Percentiles rank a stretch among this genome's conserved stretches.
These are phyloP conservation scores for Ochropacha duplaris DNA, from an alignment of 2,888 invertebrate species.

Conservation along the genomic window DNA sequence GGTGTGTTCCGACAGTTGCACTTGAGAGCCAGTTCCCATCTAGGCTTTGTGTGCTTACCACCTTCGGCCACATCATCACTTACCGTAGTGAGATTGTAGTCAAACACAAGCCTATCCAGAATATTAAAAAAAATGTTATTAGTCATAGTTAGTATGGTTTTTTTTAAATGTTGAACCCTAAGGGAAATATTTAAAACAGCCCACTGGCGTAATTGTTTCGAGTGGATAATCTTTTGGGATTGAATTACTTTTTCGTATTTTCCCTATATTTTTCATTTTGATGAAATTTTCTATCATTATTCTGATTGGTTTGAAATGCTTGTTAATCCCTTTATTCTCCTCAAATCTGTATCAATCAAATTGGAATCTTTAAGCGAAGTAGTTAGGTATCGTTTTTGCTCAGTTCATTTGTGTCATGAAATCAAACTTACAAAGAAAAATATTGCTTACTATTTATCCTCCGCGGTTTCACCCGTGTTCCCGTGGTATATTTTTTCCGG, in stretches of 20 bases:
- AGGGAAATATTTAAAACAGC: conserved; percentile 25
- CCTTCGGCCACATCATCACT: no score
- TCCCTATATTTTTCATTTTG: conserved; percentile 7
- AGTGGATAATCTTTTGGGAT: conserved; percentile 34
- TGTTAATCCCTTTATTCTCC: not conserved
- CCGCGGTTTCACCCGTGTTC: no score
- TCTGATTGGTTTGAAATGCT: not conserved
- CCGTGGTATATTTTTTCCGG: no score
- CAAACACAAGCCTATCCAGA: no score
- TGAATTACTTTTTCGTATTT: conserved; percentile 24
- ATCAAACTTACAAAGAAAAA: no score
- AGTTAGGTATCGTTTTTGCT: not conserved
- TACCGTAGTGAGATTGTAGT: no score
- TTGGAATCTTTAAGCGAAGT: not conserved
- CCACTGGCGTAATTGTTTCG: conserved; percentile 34
- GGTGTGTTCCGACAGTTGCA: no score
- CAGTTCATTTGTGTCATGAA: not conserved
- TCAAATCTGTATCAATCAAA: not conserved
- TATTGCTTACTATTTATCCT: no score
- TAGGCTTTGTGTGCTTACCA: no score
- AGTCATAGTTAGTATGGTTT: not conserved
- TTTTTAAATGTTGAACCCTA: conserved; percentile 8
- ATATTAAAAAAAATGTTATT: no score
- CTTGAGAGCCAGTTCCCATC: no score
- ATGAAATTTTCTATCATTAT: not conserved